Percentiles rank a stretch among this genome's conserved stretches.
phyloP scores from a whole-genome alignment of 2,113 vertebrate species.

The Conger conger region DNA sequence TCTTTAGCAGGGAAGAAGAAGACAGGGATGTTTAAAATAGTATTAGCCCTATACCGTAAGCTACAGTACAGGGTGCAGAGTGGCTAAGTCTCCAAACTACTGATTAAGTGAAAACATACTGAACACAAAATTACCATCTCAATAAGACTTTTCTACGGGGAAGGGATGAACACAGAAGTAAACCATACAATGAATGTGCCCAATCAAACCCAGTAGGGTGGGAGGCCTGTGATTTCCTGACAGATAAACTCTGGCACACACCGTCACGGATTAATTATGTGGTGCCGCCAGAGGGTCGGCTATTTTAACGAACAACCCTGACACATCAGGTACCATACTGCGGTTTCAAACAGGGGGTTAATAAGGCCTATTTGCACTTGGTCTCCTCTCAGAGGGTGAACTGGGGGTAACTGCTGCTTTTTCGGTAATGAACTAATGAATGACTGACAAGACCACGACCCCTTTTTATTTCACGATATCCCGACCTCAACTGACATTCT shows the following conservation, averaged over 20 bases:
- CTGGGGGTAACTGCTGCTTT: not conserved
- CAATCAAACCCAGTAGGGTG: constrained; percentile 1
- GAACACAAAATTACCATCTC: constrained; percentile 13
- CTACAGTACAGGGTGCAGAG: not conserved
- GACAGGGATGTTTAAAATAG: constrained; percentile 20
- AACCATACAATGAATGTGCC: constrained; percentile 35
- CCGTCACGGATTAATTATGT: constrained; percentile 36
- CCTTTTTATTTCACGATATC: not conserved
- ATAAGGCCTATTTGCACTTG: not conserved
- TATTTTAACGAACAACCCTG: not conserved
- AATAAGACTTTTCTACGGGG: not conserved
- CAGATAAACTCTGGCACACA: not conserved
- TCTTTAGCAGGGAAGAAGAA: not conserved
- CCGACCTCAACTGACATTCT: not conserved
- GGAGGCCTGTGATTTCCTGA: constrained; percentile 19
- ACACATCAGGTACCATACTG: not conserved
- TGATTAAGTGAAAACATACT: constrained; percentile 13
- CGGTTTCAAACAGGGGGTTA: not conserved
- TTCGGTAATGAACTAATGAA: not conserved
- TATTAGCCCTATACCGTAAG: not conserved
- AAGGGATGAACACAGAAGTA: not conserved
- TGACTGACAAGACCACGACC: not conserved
- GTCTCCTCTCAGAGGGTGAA: not conserved
- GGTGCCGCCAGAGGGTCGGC: constrained; percentile 8
- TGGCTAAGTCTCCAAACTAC: constrained; percentile 5